Conservation (phyloP, 1,140 invertebrate genomes). For the Bombyx mandarina region DNA sequence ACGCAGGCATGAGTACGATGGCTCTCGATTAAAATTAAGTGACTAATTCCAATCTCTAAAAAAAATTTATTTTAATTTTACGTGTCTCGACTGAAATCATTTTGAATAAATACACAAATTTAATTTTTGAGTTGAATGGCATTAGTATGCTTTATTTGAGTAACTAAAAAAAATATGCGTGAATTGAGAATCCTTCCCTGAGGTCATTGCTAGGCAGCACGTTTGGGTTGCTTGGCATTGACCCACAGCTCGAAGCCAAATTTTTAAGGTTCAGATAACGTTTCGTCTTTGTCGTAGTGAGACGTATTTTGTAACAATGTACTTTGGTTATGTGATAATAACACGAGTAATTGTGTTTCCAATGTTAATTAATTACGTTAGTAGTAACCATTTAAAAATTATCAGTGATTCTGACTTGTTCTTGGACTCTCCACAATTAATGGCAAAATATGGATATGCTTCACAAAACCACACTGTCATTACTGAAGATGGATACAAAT, state of each 20-base stretch:
- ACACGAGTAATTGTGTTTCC: conserved; percentile 12
- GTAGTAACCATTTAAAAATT: conserved; percentile 11
- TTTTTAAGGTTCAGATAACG: conserved; percentile 10
- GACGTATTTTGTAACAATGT: conserved; percentile 26
- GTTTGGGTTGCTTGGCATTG: conserved; percentile 15
- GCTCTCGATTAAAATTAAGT: too few relatives aligned
- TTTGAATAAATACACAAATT: too few relatives aligned
- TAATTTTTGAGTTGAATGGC: too few relatives aligned
- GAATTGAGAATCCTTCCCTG: neutral
- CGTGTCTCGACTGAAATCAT: too few relatives aligned
- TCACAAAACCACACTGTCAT: conserved; percentile 30
- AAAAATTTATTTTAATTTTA: too few relatives aligned
- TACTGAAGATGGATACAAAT: conserved; percentile 46
- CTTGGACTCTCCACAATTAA: conserved; percentile 35
- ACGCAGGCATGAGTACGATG: too few relatives aligned
- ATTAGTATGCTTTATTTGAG: too few relatives aligned
- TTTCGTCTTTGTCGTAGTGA: conserved; percentile 16
- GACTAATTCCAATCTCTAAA: too few relatives aligned
- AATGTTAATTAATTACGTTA: conserved; percentile 13
- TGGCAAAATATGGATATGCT: conserved; percentile 33
- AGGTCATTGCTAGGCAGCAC: conserved; percentile 4
- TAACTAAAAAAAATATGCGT: too few relatives aligned
- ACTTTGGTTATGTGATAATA: conserved; percentile 12
- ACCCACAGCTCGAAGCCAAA: conserved; percentile 7
- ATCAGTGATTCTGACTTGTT: conserved; percentile 15